phyloP scores from a whole-genome alignment of 2,113 vertebrate species.

The Copsychus sechellarum region DNA sequence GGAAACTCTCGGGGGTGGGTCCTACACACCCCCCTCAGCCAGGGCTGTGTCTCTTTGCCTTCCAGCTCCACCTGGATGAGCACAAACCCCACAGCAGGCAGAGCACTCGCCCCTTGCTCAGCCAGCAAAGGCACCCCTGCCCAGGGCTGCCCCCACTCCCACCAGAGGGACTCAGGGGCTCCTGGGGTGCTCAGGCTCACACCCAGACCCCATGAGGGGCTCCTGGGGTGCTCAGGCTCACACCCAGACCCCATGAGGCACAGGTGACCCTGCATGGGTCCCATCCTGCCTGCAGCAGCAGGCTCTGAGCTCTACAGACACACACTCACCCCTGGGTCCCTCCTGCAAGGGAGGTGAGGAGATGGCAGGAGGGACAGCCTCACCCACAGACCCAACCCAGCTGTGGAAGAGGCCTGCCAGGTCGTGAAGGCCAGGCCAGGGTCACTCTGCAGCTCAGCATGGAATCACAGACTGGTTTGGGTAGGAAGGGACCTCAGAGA shows the following conservation, averaged over 20 bases:
- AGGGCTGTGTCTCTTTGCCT: neutral
- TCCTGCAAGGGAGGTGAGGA: neutral
- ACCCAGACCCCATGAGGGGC: neutral
- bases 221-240: neutral
- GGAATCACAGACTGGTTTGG: neutral
- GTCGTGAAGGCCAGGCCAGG: neutral
- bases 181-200: neutral
- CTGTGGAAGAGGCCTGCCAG: neutral
- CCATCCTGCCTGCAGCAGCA: neutral
- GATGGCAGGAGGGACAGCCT: neutral
- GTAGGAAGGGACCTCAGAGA: neutral
- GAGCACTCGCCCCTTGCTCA: rapidly evolving
- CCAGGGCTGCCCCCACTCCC: neutral
- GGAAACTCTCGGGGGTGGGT: neutral
- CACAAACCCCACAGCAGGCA: rapidly evolving
- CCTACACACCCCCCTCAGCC: neutral
- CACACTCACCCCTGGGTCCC: rapidly evolving
- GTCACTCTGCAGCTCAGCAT: neutral
- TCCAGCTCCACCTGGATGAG: neutral
- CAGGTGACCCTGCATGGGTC: rapidly evolving
- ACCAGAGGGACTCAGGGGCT: neutral
- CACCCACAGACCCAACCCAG: neutral
- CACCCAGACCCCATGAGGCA: neutral
- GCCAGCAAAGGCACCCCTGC: neutral
- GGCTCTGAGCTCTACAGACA: neutral